Conservation (phyloP, 2,888 invertebrate genomes). For the Ormia ochracea region DNA sequence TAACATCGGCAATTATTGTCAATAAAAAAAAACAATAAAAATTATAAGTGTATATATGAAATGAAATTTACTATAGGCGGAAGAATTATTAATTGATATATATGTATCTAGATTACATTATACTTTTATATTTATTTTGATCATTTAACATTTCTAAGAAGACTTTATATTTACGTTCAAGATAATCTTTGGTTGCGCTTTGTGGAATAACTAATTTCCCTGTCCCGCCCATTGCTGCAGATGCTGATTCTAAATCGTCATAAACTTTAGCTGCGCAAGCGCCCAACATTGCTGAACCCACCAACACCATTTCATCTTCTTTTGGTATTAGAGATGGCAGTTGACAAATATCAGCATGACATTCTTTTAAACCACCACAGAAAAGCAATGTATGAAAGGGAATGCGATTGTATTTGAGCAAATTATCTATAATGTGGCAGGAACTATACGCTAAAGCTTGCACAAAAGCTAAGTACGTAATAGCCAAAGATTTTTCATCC, state of each 20-base stretch:
- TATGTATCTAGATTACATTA: constrained; percentile 77
- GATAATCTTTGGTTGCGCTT: constrained; percentile 81
- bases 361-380: constrained; percentile 93
- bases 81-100: no score
- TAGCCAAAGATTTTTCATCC: constrained; percentile 86
- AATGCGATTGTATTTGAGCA: constrained; percentile 77
- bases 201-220: constrained; percentile 83
- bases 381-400: constrained; percentile 84
- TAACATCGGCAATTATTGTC: no score
- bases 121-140: constrained; percentile 83
- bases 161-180: constrained; percentile 89
- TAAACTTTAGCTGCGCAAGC: constrained; percentile 88
- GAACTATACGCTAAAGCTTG: constrained; percentile 95
- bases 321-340: constrained; percentile 88
- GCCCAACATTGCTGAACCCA: constrained; percentile 92
- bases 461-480: constrained; percentile 90
- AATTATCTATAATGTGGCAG: constrained; percentile 88
- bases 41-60: no score
- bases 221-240: constrained; percentile 85
- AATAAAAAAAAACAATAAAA: no score
- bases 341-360: constrained; percentile 90
- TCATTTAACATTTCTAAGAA: constrained; percentile 89
- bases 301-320: constrained; percentile 89
- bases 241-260: constrained; percentile 79
- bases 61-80: no score